Evolutionary conservation across 2,113 vertebrate genomes (phyloP).

Genomic region (Oryzias melastigma): DNA sequence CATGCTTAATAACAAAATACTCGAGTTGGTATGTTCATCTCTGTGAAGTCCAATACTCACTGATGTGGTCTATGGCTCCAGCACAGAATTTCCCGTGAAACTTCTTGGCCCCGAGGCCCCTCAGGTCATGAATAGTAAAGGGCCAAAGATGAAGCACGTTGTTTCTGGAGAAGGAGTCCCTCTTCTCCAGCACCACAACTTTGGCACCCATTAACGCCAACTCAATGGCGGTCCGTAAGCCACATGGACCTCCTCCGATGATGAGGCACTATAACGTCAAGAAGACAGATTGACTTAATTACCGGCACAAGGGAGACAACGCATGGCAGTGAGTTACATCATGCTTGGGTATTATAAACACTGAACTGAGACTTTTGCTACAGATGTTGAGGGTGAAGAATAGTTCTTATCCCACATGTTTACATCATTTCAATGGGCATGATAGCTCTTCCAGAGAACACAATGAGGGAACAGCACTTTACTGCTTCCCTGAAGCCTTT

Average conservation of each 20-base stretch:
- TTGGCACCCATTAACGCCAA: slow-evolving; percentile 93
- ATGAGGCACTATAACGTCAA: slow-evolving; percentile 87
- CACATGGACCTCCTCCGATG: slow-evolving; percentile 93
- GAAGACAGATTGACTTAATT: slow-evolving; percentile 28
- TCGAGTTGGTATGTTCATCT: background rate
- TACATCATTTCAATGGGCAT: slow-evolving; percentile 10
- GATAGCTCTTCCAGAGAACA: slow-evolving; percentile 8
- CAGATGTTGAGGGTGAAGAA: slow-evolving; percentile 1
- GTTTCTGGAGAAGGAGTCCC: slow-evolving; percentile 94
- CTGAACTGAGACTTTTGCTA: slow-evolving; percentile 5
- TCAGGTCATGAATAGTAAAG: slow-evolving; percentile 95
- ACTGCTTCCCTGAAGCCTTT: slow-evolving; percentile 20
- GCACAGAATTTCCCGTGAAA: slow-evolving; percentile 98
- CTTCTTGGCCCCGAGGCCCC: slow-evolving; percentile 94
- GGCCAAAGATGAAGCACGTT: slow-evolving; percentile 98
- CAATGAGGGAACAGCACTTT: slow-evolving; percentile 18
- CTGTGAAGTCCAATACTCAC: slow-evolving; percentile 78
- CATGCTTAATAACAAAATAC: background rate
- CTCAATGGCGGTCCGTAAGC: slow-evolving; percentile 93
- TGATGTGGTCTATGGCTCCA: slow-evolving; percentile 96
- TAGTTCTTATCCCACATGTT: slow-evolving; percentile 14
- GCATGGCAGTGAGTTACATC: slow-evolving; percentile 1
- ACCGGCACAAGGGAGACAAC: background rate
- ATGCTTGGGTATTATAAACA: slow-evolving; percentile 12
- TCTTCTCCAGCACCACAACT: slow-evolving; percentile 93